A percentile compares a stretch with the other conserved stretches of the same genome.
phyloP scores from a whole-genome alignment of 2,888 invertebrate species.

The Colletes collaris region DNA sequence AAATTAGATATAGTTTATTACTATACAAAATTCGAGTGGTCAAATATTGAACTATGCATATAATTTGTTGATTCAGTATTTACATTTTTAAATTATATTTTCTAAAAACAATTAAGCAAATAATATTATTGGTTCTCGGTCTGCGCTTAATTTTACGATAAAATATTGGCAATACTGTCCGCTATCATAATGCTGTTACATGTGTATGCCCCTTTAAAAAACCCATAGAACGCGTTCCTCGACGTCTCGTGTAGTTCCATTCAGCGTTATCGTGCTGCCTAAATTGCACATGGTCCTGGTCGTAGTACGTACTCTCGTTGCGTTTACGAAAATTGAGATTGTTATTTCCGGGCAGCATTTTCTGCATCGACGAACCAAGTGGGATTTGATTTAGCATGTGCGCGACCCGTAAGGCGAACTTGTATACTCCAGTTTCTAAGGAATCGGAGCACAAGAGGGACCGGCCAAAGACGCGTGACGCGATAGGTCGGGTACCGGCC shows the following conservation, averaged over 20 bases:
- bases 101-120: no score
- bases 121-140: no score
- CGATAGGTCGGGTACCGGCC: constrained; percentile 57
- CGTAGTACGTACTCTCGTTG: not conserved
- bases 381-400: constrained; percentile 48
- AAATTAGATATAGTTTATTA: no score
- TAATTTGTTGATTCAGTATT: no score
- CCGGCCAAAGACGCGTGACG: constrained; percentile 55
- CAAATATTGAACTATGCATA: no score
- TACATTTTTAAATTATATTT: no score
- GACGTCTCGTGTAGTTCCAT: not conserved
- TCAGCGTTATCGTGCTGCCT: not conserved
- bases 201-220: not conserved
- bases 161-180: no score
- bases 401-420: not conserved
- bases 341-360: constrained; percentile 33
- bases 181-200: no score
- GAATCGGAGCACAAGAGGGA: constrained; percentile 57
- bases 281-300: not conserved
- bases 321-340: constrained; percentile 37
- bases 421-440: constrained; percentile 46
- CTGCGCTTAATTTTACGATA: no score
- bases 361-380: constrained; percentile 27
- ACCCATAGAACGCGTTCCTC: not conserved
- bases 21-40: no score